phyloP scores from a whole-genome alignment of 2,113 vertebrate species.

The Camelus dromedarius region DNA sequence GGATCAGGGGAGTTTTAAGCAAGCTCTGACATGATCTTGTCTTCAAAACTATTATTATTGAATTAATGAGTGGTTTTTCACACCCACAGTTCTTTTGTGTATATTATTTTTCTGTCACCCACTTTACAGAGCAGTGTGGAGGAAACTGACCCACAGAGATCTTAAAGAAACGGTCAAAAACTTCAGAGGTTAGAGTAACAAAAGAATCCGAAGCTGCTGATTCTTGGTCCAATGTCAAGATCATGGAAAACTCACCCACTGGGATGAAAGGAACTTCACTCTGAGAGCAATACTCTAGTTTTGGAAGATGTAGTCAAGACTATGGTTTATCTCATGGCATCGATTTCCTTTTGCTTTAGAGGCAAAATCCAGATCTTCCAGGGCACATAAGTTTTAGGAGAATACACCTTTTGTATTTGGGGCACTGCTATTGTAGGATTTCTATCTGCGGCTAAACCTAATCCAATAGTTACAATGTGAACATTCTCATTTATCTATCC shows the following conservation, averaged over 20 bases:
- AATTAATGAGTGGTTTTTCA: not conserved
- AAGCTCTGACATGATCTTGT: not conserved
- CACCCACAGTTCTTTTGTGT: not conserved
- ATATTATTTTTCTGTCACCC: not conserved
- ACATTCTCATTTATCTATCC: not conserved
- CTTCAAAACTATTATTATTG: not conserved
- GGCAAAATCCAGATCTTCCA: not conserved
- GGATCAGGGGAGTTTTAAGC: not conserved
- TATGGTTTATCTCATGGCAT: not conserved
- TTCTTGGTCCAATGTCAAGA: not conserved
- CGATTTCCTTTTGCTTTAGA: not conserved
- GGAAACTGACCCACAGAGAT: not conserved
- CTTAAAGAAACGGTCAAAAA: slow-evolving; percentile 18
- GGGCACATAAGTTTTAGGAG: not conserved
- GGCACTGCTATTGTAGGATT: not conserved
- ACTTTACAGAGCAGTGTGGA: not conserved
- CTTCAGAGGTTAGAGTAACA: not conserved
- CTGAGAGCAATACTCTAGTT: not conserved
- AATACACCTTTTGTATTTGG: not conserved
- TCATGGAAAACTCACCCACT: not conserved
- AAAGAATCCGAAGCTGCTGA: not conserved
- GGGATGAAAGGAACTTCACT: not conserved
- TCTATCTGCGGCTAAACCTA: not conserved
- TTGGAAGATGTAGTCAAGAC: not conserved
- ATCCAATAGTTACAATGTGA: not conserved